Evolutionary conservation across 2,113 vertebrate genomes (phyloP).

Genomic region (Diadophis punctatus): DNA sequence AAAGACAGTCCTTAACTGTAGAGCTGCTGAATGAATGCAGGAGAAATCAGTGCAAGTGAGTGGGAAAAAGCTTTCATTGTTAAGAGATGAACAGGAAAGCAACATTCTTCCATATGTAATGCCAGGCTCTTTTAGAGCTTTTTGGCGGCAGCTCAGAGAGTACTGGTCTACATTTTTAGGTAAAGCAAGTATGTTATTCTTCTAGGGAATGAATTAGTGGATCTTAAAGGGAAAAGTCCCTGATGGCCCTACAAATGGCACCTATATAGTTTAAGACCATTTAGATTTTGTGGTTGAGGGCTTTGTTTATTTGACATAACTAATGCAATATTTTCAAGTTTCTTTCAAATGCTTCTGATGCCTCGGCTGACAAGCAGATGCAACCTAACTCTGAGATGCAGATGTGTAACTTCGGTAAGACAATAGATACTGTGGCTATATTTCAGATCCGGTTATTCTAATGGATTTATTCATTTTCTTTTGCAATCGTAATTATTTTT

Average conservation of each 20-base stretch:
- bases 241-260: not conserved
- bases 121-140: not conserved
- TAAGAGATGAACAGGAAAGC: not conserved
- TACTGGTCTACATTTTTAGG: not conserved
- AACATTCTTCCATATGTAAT: not conserved
- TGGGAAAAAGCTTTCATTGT: not conserved
- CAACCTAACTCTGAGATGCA: slow-evolving; percentile 35
- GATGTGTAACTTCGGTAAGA: slow-evolving; percentile 64
- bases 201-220: not conserved
- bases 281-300: not conserved
- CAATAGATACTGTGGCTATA: not conserved
- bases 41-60: not conserved
- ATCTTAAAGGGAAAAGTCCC: not conserved
- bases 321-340: slow-evolving; percentile 47
- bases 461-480: not conserved
- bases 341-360: slow-evolving; percentile 13
- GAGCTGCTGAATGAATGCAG: not conserved
- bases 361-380: slow-evolving; percentile 29
- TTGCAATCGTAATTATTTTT: not conserved
- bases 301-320: not conserved
- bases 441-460: not conserved
- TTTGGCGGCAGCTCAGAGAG: not conserved
- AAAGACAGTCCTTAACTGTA: not conserved
- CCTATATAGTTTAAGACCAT: not conserved
- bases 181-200: not conserved